Conservation (phyloP, 2,797 vertebrate species). For the Setipinna tenuifilis region DNA sequence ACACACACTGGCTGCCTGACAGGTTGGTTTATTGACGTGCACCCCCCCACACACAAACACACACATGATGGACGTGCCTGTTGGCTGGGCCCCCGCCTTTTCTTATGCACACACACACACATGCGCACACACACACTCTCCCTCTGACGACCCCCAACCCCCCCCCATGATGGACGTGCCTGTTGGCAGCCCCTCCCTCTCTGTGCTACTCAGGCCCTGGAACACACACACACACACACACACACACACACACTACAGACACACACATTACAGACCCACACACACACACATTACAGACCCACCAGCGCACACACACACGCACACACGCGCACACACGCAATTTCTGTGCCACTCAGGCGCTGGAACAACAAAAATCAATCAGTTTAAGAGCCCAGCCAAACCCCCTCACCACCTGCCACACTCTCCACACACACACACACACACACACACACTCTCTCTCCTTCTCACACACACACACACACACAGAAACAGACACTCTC, state of each 20-base stretch:
- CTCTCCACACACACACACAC: not conserved
- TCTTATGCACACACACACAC: not conserved
- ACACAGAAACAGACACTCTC: too few species aligned
- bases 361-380: conserved; percentile 5
- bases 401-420: not conserved
- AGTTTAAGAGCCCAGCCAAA: not conserved
- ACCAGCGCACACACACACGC: not conserved
- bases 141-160: too few species aligned
- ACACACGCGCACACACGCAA: not conserved
- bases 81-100: not conserved
- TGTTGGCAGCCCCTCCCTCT: too few species aligned
- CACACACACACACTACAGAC: not conserved
- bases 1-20: not conserved
- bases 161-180: too few species aligned
- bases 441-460: not conserved
- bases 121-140: not conserved
- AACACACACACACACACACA: too few species aligned
- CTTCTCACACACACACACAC: not conserved
- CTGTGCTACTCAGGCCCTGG: too few species aligned
- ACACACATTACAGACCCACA: not conserved
- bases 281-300: too few species aligned
- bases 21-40: too few species aligned
- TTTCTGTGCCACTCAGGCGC: too few species aligned
- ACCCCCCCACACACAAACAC: too few species aligned
- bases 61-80: not conserved